phyloP scores from a whole-genome alignment of 2,113 vertebrate species.

The Oncorhynchus clarkii region DNA sequence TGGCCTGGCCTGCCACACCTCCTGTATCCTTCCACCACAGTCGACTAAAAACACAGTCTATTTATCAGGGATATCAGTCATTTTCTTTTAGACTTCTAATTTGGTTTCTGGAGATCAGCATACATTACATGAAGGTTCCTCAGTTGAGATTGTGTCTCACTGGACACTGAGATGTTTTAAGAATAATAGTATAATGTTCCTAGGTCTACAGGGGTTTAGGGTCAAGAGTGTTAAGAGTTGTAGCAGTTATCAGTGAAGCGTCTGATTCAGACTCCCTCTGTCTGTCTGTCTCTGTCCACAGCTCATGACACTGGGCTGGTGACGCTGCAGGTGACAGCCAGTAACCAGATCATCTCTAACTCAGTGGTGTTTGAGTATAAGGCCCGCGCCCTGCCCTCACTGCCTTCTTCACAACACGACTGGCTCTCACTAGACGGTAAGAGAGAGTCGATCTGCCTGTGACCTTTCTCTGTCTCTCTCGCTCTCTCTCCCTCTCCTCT shows the following conservation, averaged over 20 bases:
- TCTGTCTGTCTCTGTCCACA: slow-evolving; percentile 59
- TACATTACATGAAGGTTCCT: too few species aligned
- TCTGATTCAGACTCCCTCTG: slow-evolving; percentile 34
- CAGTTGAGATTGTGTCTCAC: too few species aligned
- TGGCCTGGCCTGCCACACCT: neutral
- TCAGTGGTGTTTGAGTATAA: slow-evolving; percentile 99
- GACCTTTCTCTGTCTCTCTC: neutral
- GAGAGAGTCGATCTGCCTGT: slow-evolving; percentile 34
- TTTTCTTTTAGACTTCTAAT: too few species aligned
- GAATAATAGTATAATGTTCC: too few species aligned
- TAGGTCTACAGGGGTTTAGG: too few species aligned
- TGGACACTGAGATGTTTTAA: neutral
- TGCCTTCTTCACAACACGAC: slow-evolving; percentile 98
- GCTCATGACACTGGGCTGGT: slow-evolving; percentile 98
- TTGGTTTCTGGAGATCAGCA: too few species aligned
- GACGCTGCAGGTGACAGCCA: slow-evolving; percentile 97
- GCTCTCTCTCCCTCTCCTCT: neutral
- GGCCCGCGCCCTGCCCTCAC: slow-evolving; percentile 93
- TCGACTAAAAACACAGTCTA: too few species aligned
- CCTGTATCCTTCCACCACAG: too few species aligned
- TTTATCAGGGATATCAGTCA: too few species aligned
- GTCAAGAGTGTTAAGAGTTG: too few species aligned
- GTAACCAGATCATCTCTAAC: slow-evolving; percentile 98
- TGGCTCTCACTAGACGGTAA: slow-evolving; percentile 98
- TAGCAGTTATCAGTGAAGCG: too few species aligned